phyloP scores from a whole-genome alignment of 2,113 vertebrate species.

The Microtus pennsylvanicus region DNA sequence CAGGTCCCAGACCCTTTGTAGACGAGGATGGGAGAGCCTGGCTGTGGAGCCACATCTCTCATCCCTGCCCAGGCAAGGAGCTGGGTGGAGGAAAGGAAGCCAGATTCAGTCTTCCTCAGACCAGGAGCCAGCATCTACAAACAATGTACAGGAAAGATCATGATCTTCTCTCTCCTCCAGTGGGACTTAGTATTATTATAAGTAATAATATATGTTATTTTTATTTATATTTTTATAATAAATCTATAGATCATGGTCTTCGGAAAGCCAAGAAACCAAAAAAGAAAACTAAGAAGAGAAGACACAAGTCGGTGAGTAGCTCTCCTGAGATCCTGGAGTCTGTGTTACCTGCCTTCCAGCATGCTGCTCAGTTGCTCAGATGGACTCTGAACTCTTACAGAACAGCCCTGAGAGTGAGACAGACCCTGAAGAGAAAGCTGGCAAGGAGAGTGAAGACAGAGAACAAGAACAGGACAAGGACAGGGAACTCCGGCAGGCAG shows the following conservation, averaged over 20 bases:
- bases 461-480: slow-evolving; percentile 82
- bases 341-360: slow-evolving; percentile 20
- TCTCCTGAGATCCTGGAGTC: neutral
- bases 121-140: neutral
- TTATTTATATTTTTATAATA: slow-evolving; percentile 13
- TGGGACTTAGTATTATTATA: neutral
- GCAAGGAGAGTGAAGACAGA: slow-evolving; percentile 81
- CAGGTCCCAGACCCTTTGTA: neutral
- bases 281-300: slow-evolving; percentile 89
- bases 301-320: slow-evolving; percentile 87
- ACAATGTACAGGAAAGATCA: neutral
- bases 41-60: neutral
- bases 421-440: slow-evolving; percentile 82
- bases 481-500: slow-evolving; percentile 77
- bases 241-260: slow-evolving; percentile 83
- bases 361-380: slow-evolving; percentile 59
- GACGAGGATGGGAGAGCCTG: neutral
- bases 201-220: neutral
- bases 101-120: neutral
- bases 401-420: slow-evolving; percentile 86
- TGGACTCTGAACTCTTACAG: slow-evolving; percentile 79
- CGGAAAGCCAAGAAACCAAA: slow-evolving; percentile 87
- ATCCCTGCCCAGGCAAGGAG: neutral
- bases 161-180: neutral
- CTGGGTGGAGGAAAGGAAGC: neutral